Conservation (phyloP, 92 coral and sea anemone genomes). For the Phenganax stokvisi region DNA sequence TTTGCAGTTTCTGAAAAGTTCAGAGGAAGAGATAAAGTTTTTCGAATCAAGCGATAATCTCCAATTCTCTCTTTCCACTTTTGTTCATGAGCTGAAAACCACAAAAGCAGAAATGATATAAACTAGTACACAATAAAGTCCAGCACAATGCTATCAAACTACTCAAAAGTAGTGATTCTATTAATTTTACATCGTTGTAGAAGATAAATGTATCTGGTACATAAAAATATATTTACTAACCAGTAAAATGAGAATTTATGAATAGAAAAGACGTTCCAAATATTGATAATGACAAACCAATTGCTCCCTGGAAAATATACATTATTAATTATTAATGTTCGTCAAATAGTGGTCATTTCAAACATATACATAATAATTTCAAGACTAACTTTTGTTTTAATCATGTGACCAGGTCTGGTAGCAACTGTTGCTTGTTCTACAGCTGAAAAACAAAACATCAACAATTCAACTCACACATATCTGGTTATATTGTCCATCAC, state of each 20-base stretch:
- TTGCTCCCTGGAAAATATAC: conserved; percentile 66
- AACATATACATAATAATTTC: too few species aligned
- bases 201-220: background rate
- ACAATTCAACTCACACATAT: too few species aligned
- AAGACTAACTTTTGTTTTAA: conserved; percentile 76
- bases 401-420: conserved; percentile 86
- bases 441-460: conserved; percentile 44
- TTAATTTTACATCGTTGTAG: too few species aligned
- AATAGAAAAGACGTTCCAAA: conserved; percentile 97
- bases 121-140: background rate
- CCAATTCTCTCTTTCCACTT: conserved; percentile 78
- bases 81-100: conserved; percentile 75
- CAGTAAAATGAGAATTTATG: conserved; percentile 85
- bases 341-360: too few species aligned
- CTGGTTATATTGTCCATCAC: too few species aligned
- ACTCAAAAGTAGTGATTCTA: too few species aligned
- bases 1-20: conserved; percentile 21
- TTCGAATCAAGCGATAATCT: conserved; percentile 82
- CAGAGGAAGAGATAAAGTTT: conserved; percentile 67
- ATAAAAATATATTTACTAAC: conserved; percentile 55
- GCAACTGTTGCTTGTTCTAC: conserved; percentile 78
- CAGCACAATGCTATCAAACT: too few species aligned
- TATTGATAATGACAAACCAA: conserved; percentile 79
- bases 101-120: background rate
- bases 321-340: too few species aligned